Base-by-base conservation (phyloP, 2,888 invertebrate species). In the Eilema caniola region DNA sequence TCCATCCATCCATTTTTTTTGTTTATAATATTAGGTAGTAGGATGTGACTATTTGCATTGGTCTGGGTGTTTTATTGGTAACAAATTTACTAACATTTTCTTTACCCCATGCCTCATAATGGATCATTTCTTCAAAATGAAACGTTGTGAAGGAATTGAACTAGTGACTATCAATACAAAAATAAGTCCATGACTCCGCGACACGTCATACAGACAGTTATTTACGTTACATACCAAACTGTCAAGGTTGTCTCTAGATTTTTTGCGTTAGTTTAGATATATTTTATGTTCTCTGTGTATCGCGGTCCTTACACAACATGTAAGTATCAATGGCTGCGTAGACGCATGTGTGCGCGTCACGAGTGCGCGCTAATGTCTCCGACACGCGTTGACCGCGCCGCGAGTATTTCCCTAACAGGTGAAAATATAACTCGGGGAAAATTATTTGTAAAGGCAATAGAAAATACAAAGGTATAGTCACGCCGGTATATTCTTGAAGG, bases 311-410 rank as follows among this genome's bases (percentile, higher is more conserved):
- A 81, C 76, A 69, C 70, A 72, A 74, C 64, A 64, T 65, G 53
- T 64, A 65, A 56, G 59, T 33, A 56, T 81, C 73, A 82, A 81
- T 81, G 81, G 75, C 70, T 76, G 73, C 72, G 72, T 63, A n/a
- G 8, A 68, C 74, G 71, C 77, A 70, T 78, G 80, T 82, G 80
- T 80, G 82, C 70, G 69, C 62, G 75, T 77, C 76, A 72, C 70
- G 69, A 31, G 69, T 67, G 60, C 64, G 82, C 70, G 85, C 83
- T 86, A 86, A 86, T 84, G 76, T 82, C 78, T 80, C 76, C 74
- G 78, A 81, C 90, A 91, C 88, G 88, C 87, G 82, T 80, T 79
- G 85, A 78, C 86, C 85, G 77, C 41, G 47, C 53, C 33, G 70
- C 74, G 77, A 81, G 79, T 75, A 77, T 81, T 81, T 80, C 75